A percentile compares a stretch with the other conserved stretches of the same genome.
Evolutionary conservation across 2,113 vertebrate species (phyloP).

Genomic region (Tympanuchus pallidicinctus): DNA sequence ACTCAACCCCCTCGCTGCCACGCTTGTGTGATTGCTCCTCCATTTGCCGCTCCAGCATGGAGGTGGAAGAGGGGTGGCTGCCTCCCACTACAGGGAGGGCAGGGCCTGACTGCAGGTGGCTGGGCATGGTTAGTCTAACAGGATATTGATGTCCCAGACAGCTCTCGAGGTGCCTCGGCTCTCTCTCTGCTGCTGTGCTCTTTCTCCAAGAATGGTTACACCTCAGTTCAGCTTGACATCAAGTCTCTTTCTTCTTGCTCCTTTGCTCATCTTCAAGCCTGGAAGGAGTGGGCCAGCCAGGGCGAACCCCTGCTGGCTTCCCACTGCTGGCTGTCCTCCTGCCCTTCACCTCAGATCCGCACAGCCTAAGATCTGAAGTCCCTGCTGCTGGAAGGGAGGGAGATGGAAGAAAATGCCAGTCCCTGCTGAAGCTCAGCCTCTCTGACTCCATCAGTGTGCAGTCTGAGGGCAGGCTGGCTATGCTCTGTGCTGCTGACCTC

Average conservation of each 20-base stretch:
- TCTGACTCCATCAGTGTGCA: background rate
- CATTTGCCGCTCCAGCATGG: rapidly evolving
- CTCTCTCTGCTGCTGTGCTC: rapidly evolving
- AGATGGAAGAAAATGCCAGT: background rate
- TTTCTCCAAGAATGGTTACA: background rate
- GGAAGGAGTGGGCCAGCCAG: background rate
- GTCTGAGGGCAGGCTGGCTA: background rate
- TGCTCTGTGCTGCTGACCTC: background rate
- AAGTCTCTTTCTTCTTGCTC: background rate
- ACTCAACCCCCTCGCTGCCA: rapidly evolving
- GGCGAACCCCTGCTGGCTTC: rapidly evolving
- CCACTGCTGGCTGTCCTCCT: background rate
- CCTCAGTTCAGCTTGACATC: background rate
- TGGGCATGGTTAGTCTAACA: background rate
- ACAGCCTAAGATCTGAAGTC: background rate
- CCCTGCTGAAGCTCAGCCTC: background rate
- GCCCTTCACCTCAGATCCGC: background rate
- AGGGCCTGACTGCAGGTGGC: background rate
- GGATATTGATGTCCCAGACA: background rate
- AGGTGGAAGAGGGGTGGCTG: background rate
- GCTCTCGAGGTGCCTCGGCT: background rate
- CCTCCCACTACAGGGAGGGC: rapidly evolving
- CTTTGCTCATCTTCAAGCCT: background rate
- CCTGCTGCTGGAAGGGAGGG: rapidly evolving
- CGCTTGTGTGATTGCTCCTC: rapidly evolving